Evolutionary conservation across 2,797 vertebrate species (phyloP).

Genomic region (Microctenopoma stevenorrisi): DNA sequence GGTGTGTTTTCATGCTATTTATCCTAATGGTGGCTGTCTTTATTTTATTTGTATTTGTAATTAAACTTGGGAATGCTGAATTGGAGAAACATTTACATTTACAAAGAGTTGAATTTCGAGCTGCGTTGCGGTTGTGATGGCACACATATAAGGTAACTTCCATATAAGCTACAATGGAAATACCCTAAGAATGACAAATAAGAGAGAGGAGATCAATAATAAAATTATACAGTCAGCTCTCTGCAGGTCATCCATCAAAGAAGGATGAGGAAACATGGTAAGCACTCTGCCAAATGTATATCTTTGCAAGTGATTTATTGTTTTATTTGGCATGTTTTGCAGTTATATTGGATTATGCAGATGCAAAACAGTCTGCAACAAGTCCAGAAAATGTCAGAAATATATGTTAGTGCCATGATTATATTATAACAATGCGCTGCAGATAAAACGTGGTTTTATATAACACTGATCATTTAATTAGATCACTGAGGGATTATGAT

Average conservation of each 20-base stretch:
- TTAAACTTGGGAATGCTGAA: slow-evolving; percentile 55
- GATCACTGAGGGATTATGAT: too few relatives aligned
- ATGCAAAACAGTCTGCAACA: background rate
- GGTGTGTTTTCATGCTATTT: background rate
- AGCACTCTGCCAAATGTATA: slow-evolving; percentile 14
- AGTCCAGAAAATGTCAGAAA: too few relatives aligned
- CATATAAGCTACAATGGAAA: slow-evolving; percentile 37
- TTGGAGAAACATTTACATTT: slow-evolving; percentile 29
- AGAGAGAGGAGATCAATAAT: slow-evolving; percentile 33
- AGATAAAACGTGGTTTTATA: too few relatives aligned
- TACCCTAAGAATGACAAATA: slow-evolving; percentile 28
- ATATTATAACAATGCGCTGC: too few relatives aligned
- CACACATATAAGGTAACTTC: slow-evolving; percentile 27
- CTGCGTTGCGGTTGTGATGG: slow-evolving; percentile 41
- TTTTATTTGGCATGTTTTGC: background rate
- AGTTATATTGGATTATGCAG: background rate
- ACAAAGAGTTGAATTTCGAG: slow-evolving; percentile 32
- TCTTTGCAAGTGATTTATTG: slow-evolving; percentile 25
- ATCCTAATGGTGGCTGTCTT: slow-evolving; percentile 50
- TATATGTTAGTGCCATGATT: too few relatives aligned
- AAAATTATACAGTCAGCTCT: slow-evolving; percentile 18
- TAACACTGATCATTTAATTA: too few relatives aligned
- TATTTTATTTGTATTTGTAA: slow-evolving; percentile 53
- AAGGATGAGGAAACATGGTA: background rate
- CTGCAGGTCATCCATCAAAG: slow-evolving; percentile 31